Conservation (phyloP, 2,797 vertebrate genomes). For the Columba guinea region DNA sequence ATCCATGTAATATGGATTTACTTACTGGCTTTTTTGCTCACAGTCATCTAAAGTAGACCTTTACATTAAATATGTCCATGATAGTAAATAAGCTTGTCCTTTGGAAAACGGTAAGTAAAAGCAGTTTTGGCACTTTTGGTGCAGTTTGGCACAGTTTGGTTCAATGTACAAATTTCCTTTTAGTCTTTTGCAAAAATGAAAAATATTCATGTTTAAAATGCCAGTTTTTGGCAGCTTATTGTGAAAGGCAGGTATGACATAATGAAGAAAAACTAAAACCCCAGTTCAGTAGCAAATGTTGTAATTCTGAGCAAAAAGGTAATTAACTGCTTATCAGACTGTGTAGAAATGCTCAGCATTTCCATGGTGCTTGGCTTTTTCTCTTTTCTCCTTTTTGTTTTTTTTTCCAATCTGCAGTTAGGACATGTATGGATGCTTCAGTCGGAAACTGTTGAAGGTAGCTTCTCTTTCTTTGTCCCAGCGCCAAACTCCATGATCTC, state of each 20-base stretch:
- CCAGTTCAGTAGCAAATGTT: neutral
- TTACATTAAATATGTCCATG: neutral
- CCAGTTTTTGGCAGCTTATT: neutral
- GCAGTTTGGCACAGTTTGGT: no score
- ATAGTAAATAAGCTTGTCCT: neutral
- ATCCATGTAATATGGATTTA: neutral
- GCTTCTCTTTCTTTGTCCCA: conserved; percentile 16
- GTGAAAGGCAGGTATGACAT: neutral
- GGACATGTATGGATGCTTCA: neutral
- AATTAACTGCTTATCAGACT: neutral
- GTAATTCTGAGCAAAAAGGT: conserved; percentile 11
- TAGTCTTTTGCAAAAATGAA: neutral
- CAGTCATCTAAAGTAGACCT: neutral
- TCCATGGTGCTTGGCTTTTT: neutral
- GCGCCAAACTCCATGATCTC: neutral
- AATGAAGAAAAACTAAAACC: neutral
- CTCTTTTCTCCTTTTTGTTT: neutral
- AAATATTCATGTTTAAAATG: neutral
- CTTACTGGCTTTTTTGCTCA: neutral
- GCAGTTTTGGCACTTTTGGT: neutral
- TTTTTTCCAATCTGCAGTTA: neutral
- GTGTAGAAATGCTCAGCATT: neutral
- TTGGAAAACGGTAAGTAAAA: neutral
- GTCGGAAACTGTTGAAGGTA: neutral
- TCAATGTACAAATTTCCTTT: neutral